phyloP scores from a whole-genome alignment of 2,113 vertebrate species.

The Salvelinus sp. region DNA sequence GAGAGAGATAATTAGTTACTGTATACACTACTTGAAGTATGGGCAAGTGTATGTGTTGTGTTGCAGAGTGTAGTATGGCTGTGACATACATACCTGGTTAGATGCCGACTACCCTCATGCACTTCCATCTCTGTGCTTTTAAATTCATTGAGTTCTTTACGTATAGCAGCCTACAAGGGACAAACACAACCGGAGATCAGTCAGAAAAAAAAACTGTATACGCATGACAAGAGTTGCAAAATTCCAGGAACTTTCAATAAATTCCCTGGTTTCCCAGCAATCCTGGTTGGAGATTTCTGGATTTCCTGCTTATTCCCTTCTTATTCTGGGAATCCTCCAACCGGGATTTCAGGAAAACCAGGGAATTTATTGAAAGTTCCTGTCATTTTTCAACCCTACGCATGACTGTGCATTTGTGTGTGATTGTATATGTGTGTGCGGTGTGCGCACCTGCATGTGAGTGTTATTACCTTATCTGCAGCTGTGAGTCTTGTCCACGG shows the following conservation, averaged over 20 bases:
- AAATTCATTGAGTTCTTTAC: constrained; percentile 98
- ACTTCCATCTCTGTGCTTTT: constrained; percentile 99
- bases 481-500: constrained; percentile 97
- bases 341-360: no score
- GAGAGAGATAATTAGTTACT: background rate
- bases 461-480: constrained; percentile 84
- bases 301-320: no score
- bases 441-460: no score
- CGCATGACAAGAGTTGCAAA: background rate
- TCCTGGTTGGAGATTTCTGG: no score
- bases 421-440: background rate
- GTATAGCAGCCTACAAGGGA: constrained; percentile 89
- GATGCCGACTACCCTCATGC: constrained; percentile 95
- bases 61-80: no score
- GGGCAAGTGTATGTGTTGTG: constrained; percentile 6
- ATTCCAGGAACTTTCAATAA: no score
- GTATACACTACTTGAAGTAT: background rate
- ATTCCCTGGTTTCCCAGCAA: no score
- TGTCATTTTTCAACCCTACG: no score
- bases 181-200: constrained; percentile 17
- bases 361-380: no score
- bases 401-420: no score
- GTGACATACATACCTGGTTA: constrained; percentile 87
- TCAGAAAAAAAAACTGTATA: background rate
- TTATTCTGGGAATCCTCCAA: no score